Conservation (phyloP, 2,888 invertebrate species). For the Drosophila paramelanica region DNA sequence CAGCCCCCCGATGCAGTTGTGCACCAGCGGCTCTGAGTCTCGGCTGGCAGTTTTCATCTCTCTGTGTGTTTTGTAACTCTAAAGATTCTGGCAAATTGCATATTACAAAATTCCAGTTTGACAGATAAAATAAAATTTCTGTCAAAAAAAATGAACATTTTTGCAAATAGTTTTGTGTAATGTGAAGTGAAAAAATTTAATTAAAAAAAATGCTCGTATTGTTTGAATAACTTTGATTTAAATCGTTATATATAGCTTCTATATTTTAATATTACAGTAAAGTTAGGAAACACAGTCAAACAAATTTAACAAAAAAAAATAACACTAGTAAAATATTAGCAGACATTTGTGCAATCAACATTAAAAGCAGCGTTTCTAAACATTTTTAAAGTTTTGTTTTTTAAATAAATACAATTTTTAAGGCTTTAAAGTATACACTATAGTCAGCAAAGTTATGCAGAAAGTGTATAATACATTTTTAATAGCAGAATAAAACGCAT, state of each 20-base stretch:
- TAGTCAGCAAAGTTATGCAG: no score
- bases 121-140: not conserved
- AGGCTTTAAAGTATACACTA: no score
- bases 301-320: no score
- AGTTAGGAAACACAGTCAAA: not conserved
- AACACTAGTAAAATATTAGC: no score
- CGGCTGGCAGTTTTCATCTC: slow-evolving; percentile 6
- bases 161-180: slow-evolving; percentile 1
- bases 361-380: no score
- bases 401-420: no score
- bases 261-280: not conserved
- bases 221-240: not conserved
- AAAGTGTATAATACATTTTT: not conserved
- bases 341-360: no score
- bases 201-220: not conserved
- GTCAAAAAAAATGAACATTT: not conserved
- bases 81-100: slow-evolving; percentile 1
- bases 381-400: no score
- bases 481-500: no score
- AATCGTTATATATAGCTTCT: no score
- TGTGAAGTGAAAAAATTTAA: not conserved
- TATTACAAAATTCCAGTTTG: not conserved
- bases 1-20: slow-evolving; percentile 20
- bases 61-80: not conserved
- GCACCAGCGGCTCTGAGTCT: slow-evolving; percentile 9